Evolutionary conservation across 2,797 vertebrate genomes (phyloP).

Genomic region (Acanthurus tractus): DNA sequence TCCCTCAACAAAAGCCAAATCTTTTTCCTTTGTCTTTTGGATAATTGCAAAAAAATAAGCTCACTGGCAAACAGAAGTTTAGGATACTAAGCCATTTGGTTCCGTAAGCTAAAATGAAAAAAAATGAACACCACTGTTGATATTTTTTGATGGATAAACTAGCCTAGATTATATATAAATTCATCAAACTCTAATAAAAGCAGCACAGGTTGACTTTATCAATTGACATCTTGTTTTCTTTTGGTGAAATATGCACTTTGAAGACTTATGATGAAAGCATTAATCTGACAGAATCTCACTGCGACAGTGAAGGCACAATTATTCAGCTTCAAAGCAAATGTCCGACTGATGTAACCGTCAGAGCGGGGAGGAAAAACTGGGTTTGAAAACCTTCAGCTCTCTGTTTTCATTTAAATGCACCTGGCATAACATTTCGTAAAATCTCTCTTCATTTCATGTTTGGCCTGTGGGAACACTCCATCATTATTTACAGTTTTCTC

Average conservation of each 20-base stretch:
- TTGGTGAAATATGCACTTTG: neutral
- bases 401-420: conserved; percentile 2
- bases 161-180: neutral
- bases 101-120: too few species aligned
- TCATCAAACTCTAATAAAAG: neutral
- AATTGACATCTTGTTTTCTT: conserved; percentile 9
- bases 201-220: neutral
- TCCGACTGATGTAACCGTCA: conserved; percentile 1
- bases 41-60: too few species aligned
- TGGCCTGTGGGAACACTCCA: neutral
- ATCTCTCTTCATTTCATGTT: neutral
- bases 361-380: neutral
- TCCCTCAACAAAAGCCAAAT: too few species aligned
- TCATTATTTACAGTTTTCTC: neutral
- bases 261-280: conserved; percentile 4
- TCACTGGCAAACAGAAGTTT: too few species aligned
- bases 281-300: conserved; percentile 12
- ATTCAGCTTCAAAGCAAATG: conserved; percentile 18
- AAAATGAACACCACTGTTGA: too few species aligned
- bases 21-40: too few species aligned
- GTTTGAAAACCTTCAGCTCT: neutral
- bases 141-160: too few species aligned
- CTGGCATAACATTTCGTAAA: neutral
- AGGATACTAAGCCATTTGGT: too few species aligned
- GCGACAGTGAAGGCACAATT: conserved; percentile 6